A percentile compares a stretch with the other conserved stretches of the same genome.
These are phyloP conservation scores for Brienomyrus brachyistius DNA, from an alignment of 2,113 vertebrate genomes.

Conservation along the genomic window DNA sequence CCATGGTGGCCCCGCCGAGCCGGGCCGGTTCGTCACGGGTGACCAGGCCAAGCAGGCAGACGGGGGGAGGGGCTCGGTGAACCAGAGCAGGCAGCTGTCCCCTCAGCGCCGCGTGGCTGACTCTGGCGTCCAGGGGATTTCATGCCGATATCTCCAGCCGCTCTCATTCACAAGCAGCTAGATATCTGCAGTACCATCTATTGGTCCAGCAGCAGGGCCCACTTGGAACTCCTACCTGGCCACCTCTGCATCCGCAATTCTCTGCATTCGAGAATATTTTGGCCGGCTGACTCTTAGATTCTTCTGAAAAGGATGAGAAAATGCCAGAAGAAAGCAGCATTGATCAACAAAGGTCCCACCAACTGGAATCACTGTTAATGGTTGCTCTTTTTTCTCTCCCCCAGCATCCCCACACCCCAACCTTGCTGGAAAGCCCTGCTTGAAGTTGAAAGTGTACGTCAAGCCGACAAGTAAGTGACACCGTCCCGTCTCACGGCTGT, in stretches of 20 bases:
- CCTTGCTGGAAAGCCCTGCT: constrained; percentile 74
- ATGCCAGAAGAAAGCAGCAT: not conserved
- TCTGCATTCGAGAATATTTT: not conserved
- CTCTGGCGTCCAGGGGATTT: not conserved
- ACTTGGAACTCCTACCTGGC: not conserved
- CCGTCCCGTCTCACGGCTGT: not conserved
- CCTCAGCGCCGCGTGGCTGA: not conserved
- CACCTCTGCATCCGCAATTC: too few species aligned
- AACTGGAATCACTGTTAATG: not conserved
- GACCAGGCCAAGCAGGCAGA: not conserved
- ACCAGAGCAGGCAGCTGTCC: not conserved
- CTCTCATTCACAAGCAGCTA: not conserved
- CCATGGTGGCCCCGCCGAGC: not conserved
- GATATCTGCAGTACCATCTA: not conserved
- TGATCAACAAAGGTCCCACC: not conserved
- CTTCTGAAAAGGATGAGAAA: not conserved
- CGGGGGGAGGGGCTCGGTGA: not conserved
- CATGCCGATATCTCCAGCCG: not conserved
- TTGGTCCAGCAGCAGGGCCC: not conserved
- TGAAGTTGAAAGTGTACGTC: constrained; percentile 87
- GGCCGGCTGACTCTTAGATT: not conserved
- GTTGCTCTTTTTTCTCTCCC: not conserved
- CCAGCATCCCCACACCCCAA: constrained; percentile 79
- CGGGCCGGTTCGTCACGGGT: not conserved
- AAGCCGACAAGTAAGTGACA: constrained; percentile 71